A percentile compares a stretch with the other conserved stretches of the same genome.
phyloP scores from a whole-genome alignment of 2,888 invertebrate species.

The Odontomyia ornata region DNA sequence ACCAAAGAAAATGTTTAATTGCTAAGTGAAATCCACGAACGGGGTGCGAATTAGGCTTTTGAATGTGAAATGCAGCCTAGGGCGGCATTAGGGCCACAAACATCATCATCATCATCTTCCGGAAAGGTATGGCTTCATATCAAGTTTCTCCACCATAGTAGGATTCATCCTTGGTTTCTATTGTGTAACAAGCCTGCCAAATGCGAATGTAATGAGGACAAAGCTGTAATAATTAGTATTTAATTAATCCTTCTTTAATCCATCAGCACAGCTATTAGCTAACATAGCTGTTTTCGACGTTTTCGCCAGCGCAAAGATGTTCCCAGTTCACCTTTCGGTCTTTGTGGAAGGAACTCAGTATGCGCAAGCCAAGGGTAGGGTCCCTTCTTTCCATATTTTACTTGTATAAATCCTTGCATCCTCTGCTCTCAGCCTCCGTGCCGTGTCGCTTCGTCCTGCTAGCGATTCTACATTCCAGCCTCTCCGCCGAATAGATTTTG shows the following conservation, averaged over 20 bases:
- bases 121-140: constrained; percentile 51
- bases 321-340: constrained; percentile 4
- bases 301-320: constrained; percentile 10
- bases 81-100: constrained; percentile 55
- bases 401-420: background rate
- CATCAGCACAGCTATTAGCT: background rate
- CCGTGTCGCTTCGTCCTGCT: background rate
- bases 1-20: constrained; percentile 19
- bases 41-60: constrained; percentile 44
- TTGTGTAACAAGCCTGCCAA: background rate
- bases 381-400: constrained; percentile 33
- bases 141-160: background rate
- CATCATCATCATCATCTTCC: constrained; percentile 54
- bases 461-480: background rate
- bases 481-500: constrained; percentile 8
- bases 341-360: constrained; percentile 5
- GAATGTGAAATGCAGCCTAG: constrained; percentile 55
- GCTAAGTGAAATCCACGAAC: constrained; percentile 21
- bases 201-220: background rate
- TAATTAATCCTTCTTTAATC: background rate
- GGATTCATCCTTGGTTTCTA: background rate
- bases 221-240: no score
- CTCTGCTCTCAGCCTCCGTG: background rate
- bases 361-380: constrained; percentile 44
- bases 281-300: constrained; percentile 12